phyloP scores from a whole-genome alignment of 2,113 vertebrate species.

The Albula glossodonta region DNA sequence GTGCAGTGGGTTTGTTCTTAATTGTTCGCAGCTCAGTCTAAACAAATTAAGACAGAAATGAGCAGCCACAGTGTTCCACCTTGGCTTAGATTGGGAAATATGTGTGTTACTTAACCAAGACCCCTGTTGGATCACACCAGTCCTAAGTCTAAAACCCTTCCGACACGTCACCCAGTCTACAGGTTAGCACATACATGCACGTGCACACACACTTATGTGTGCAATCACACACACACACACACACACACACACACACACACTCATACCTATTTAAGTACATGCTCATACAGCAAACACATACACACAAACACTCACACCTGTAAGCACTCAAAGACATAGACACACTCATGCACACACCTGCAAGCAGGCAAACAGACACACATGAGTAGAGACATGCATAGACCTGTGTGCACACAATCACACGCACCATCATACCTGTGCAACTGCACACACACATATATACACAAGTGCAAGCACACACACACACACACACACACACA shows the following conservation, averaged over 20 bases:
- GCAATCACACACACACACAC: not conserved
- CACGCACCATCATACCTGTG: too few species aligned
- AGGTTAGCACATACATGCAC: conserved; percentile 9
- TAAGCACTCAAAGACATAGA: not conserved
- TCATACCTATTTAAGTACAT: not conserved
- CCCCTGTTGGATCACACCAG: conserved; percentile 30
- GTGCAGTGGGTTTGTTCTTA: not conserved
- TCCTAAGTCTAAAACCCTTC: conserved; percentile 59
- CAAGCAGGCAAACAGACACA: not conserved
- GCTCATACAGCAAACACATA: not conserved
- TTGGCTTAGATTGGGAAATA: not conserved
- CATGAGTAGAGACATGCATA: not conserved
- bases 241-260: not conserved
- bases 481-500: not conserved
- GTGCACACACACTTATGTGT: not conserved
- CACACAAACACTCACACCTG: too few species aligned
- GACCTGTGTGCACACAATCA: too few species aligned
- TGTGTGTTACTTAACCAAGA: not conserved
- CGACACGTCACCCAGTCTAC: conserved; percentile 57
- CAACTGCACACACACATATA: too few species aligned
- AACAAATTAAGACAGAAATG: not conserved
- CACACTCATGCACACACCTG: too few species aligned
- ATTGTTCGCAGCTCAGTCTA: not conserved
- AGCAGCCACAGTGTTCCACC: not conserved
- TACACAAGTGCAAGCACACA: too few species aligned